These are phyloP conservation scores for Drosophila vallismaia DNA, from an alignment of 2,888 invertebrate genomes.

Conservation along the genomic window DNA sequence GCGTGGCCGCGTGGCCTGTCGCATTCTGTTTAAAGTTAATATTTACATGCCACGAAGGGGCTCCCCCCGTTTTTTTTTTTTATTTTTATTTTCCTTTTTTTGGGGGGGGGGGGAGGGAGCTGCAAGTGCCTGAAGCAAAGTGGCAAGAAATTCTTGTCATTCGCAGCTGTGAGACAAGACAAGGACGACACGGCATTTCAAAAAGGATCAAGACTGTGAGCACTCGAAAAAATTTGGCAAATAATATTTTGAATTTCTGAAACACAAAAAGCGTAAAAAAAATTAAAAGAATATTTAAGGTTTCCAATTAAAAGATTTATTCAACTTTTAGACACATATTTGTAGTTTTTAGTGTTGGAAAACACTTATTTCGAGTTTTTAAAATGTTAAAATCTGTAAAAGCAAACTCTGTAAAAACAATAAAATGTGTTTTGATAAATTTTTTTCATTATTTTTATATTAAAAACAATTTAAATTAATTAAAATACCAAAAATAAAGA, in stretches of 20 bases:
- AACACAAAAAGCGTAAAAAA: no score
- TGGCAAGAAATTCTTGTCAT: conserved; percentile 76
- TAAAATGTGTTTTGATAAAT: not conserved
- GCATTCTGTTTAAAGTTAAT: conserved; percentile 75
- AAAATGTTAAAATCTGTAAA: not conserved
- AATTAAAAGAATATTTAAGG: no score
- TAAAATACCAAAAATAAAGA: no score
- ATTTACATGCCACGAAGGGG: conserved; percentile 73
- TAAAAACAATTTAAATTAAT: no score
- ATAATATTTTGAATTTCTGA: not conserved
- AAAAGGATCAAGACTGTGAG: conserved; percentile 20
- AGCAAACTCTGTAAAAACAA: not conserved
- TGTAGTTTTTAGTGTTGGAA: no score
- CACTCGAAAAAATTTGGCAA: conserved; percentile 5
- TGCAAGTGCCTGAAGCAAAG: conserved; percentile 33
- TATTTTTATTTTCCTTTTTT: not conserved
- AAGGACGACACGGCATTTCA: conserved; percentile 46
- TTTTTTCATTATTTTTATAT: not conserved
- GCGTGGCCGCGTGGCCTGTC: conserved; percentile 59
- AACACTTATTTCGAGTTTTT: no score
- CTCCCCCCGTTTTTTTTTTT: not conserved
- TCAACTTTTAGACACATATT: no score
- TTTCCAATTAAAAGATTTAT: no score
- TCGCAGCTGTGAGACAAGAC: conserved; percentile 65
- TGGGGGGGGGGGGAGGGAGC: not conserved